Evolutionary conservation across 2,888 invertebrate genomes (phyloP), one percentile per base, ranked within the genome.

Genomic region (Lordiphosa fenestrarum): DNA sequence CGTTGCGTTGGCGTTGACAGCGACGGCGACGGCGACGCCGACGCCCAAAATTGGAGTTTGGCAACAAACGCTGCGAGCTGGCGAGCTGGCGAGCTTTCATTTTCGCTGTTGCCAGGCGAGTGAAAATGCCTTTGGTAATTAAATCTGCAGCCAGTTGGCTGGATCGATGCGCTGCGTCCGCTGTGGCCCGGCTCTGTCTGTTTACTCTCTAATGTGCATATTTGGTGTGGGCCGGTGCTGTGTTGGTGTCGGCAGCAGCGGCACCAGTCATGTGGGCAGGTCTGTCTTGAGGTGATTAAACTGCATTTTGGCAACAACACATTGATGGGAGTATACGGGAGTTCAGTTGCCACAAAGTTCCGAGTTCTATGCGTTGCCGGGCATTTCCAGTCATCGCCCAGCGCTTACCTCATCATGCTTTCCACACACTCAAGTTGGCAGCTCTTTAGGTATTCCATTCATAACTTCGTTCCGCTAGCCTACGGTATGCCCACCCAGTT

Each of bases 231-330:
- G 61, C 61, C 37, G 42, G 55, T 56, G 55, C 23, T 57, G 30
- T 30, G 30, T 56, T 56, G 55, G 57, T 39, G 39, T 57, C 35
- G 21, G 21, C 30, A 30, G 30, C 30, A 30, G 23, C 9, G 2
- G 19, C 7, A 21, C 12, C 30, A 37, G 60, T 44, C 67, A 66
- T 66, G 67, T 64, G 59, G 63, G 59, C 51, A 13, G 21, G 66
- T 30, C 44, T 44, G 25, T 66, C 74, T 70, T 58, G 72, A 84
- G 83, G 85, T 76, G 85, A 78, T 84, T 76, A 78, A 76, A 76
- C 85, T 82, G 65, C 65, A 84, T 78, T 77, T 76, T 73, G 70
- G 77, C 82, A 76, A 59, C 3, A 59, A 9, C 73, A 66, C 82
- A 84, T 73, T 77, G 9, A 9, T 30, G 3, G 30, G 30, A 30